Base-by-base conservation (phyloP, 2,113 vertebrate genomes). In the Triplophysa rosa region DNA sequence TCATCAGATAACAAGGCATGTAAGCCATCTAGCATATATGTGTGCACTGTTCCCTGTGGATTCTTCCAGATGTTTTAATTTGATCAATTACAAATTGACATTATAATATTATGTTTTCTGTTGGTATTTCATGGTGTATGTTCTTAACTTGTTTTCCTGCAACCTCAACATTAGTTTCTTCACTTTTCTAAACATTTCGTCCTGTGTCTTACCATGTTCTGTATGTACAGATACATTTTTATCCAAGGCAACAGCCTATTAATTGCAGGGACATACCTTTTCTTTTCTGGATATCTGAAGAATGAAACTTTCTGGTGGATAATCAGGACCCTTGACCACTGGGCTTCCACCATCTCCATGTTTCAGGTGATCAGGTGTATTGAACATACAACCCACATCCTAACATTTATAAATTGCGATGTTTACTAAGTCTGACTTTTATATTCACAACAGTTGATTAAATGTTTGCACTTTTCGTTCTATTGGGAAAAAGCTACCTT, bases 251-350 rank as follows among this genome's bases (percentile, higher is more conserved):
- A 58, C 54, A 58, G n/a, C n/a, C 8, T n/a, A 58, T 2, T 59
- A 42, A 61, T 73, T 73, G 33, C n/a, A 40, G 26, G 52, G 33
- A 73, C 33, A 73, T 33, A 73, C 19, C 29, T 71, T 37, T 37
- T 26, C 26, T 37, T 37, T 37, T 37, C 33, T 37, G 33, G 33
- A 37, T 37, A 37, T 37, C 33, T 37, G 33, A 37, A 37, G 33
- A 45, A 45, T 72, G 19, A 72, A 16, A 3, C 54, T 59, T 16
- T 40, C n/a, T 42, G 21, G 58, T 58, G 70, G 54, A 13, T 24
- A 12, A 19, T 14, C 2, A 59, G 33, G 17, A 54, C 17, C 24
- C 26, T 37, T 56, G 49, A 56, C 26, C 68, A 71, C 11, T 67
- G 33, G 37, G 29, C 49, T n/a, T 11, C 52, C 69, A 1, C 12